A percentile compares a stretch with the other conserved stretches of the same genome.
Evolutionary conservation across 2,797 vertebrate species (phyloP).

Genomic region (Argya squamiceps): DNA sequence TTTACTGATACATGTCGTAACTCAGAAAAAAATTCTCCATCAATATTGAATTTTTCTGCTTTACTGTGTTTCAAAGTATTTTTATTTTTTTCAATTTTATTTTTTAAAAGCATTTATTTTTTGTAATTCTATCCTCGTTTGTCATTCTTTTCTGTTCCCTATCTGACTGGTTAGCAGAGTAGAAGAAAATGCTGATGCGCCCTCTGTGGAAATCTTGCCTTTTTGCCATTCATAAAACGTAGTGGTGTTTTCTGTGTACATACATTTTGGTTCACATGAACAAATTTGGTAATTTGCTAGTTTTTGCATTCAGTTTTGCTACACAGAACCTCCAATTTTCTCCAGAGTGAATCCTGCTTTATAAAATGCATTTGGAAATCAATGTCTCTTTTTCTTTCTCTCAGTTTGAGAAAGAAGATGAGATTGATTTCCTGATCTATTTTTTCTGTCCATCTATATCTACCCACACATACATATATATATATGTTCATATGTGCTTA

Average conservation of each 20-base stretch:
- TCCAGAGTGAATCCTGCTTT: neutral
- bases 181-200: neutral
- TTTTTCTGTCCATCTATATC: neutral
- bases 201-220: neutral
- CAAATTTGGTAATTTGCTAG: neutral
- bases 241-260: neutral
- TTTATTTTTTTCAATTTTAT: neutral
- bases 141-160: neutral
- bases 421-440: neutral
- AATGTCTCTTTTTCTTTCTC: neutral
- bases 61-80: neutral
- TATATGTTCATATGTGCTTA: neutral
- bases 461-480: neutral
- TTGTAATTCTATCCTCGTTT: neutral
- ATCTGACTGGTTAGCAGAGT: neutral
- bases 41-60: neutral
- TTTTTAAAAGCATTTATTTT: accelerated
- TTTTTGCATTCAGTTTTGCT: neutral
- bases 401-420: neutral
- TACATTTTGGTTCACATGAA: neutral
- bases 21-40: neutral
- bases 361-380: neutral
- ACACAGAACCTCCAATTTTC: neutral
- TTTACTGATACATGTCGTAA: neutral
- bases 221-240: neutral